Percentiles rank a stretch among this genome's conserved stretches.
Conservation (phyloP, 2,888 invertebrate genomes). For the Copidosoma aretas region DNA sequence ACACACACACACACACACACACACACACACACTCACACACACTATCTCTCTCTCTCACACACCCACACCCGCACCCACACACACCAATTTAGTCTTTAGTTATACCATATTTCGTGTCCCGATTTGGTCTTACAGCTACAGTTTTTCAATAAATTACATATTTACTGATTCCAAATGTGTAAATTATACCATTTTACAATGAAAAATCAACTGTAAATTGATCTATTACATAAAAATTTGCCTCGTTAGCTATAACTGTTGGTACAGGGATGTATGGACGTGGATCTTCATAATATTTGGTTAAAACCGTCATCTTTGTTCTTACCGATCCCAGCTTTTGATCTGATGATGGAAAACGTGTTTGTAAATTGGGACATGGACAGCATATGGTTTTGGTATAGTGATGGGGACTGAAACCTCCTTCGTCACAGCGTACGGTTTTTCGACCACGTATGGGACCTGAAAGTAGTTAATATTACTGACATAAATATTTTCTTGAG, state of each 20-base stretch:
- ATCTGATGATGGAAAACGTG: slow-evolving; percentile 56
- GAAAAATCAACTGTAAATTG: too few species aligned
- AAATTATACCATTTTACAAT: too few species aligned
- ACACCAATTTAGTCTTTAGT: too few species aligned
- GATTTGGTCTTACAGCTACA: too few species aligned
- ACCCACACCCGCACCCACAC: too few species aligned
- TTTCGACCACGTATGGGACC: slow-evolving; percentile 68
- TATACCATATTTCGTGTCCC: too few species aligned
- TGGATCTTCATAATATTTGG: neutral
- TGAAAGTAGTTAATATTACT: slow-evolving; percentile 32
- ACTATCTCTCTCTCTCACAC: too few species aligned
- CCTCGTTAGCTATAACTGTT: neutral
- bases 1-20: too few species aligned
- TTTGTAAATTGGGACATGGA: slow-evolving; percentile 67
- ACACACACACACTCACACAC: too few species aligned
- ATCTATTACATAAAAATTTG: neutral
- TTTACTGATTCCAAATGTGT: too few species aligned
- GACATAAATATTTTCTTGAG: too few species aligned
- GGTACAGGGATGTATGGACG: slow-evolving; percentile 4
- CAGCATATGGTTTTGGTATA: slow-evolving; percentile 67
- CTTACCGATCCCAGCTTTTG: slow-evolving; percentile 30
- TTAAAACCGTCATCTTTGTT: neutral
- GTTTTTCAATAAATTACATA: too few species aligned
- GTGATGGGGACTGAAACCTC: slow-evolving; percentile 67
- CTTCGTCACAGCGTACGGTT: slow-evolving; percentile 66